Evolutionary conservation across 2,888 invertebrate species (phyloP), one percentile per base, ranked within the genome.

Genomic region (Scaptomyza caliginosa): DNA sequence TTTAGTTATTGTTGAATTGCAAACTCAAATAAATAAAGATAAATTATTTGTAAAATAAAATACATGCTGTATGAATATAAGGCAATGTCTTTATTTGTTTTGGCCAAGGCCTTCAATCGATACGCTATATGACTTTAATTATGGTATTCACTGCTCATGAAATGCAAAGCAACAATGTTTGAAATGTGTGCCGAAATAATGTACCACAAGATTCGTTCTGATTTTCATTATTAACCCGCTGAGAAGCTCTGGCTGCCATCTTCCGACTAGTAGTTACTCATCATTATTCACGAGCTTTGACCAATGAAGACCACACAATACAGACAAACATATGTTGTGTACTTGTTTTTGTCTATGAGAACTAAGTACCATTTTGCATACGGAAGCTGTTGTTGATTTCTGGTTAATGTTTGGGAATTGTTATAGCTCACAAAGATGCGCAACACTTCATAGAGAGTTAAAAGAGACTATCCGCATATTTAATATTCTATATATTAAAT

Each of bases 1-100:
- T 87, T 81, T 74, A 85, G 83, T 85, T 82, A 87, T 82, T 81
- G 86, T 81, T 87, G 87, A 85, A 74, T 70, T 63, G 67, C 75
- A 85, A 80, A 77, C 57, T 63, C 63, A 62, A 77, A 68, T 84
- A 77, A 88, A 88, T 79, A 74, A 83, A 88, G 32, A 75, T 84
- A 77, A 86, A 74, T 82, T 82, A 88, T 86, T 83, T 88, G 76
- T 86, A 70, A 85, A 69, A 71, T 38, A 48, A 32, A 24, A 59
- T 40, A 34, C 43, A 43, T 52, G 8, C 34, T 34, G 16, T n/a
- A 16, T 34, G 32, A 16, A n/a, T 32, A 34, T 16, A 42, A 51
- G 50, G 39, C 40, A 48, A 43, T 86, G 54, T 87, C n/a, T 67
- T 87, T 60, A 77, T 85, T 62, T 57, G 52, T 59, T 69, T 52